These are phyloP conservation scores for Isaurus tuberculatus DNA, from an alignment of 92 coral and sea anemone species.

Conservation along the genomic window DNA sequence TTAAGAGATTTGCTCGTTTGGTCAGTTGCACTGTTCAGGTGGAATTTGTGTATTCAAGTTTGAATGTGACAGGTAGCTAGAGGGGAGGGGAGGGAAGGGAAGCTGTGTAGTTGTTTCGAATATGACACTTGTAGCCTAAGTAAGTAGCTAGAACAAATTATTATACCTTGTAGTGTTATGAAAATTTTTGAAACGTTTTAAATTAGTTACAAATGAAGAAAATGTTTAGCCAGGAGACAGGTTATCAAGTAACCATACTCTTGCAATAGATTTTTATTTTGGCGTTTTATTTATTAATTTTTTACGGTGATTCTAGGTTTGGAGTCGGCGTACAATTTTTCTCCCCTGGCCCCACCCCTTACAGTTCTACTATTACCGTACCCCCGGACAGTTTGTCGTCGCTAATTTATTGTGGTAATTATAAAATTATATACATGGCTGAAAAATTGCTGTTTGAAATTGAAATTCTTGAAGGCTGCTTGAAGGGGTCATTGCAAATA, in stretches of 20 bases:
- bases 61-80: neutral
- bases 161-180: slow-evolving; percentile 16
- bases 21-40: neutral
- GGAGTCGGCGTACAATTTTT: neutral
- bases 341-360: neutral
- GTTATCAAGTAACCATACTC: neutral
- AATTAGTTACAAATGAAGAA: neutral
- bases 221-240: neutral
- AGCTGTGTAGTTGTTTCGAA: neutral
- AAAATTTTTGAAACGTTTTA: neutral
- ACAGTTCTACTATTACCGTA: neutral
- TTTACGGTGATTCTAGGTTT: neutral
- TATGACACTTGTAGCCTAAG: slow-evolving; percentile 7
- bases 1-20: neutral
- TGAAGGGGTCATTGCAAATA: neutral
- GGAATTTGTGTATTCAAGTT: slow-evolving; percentile 23
- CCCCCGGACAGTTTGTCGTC: neutral
- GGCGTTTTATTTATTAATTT: neutral
- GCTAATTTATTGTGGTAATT: neutral
- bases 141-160: slow-evolving; percentile 12
- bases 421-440: neutral
- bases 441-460: too few species aligned
- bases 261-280: neutral
- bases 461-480: neutral
- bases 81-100: neutral